phyloP scores from a whole-genome alignment of 2,797 vertebrate species.

The Cottoperca gobio region DNA sequence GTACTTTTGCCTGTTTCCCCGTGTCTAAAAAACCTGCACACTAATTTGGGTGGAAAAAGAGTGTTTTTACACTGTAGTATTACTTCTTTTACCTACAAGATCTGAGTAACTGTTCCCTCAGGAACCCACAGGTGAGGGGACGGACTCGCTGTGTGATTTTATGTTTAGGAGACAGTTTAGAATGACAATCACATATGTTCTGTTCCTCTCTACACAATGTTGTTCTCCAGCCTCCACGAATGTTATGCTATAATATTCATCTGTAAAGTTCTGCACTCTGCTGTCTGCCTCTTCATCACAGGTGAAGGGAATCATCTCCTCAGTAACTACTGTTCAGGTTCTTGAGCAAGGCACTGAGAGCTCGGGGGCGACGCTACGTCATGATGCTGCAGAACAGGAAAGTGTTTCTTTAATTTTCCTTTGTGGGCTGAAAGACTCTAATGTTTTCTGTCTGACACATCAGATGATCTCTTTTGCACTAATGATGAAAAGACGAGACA shows the following conservation, averaged over 20 bases:
- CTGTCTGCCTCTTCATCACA: background rate
- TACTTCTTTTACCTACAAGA: no score
- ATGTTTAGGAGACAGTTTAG: background rate
- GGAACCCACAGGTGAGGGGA: no score
- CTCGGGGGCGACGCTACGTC: background rate
- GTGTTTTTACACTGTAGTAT: no score
- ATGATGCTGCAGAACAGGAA: background rate
- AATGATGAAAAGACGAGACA: slow-evolving; percentile 7
- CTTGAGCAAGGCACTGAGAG: background rate
- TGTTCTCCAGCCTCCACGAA: slow-evolving; percentile 12
- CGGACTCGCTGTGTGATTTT: slow-evolving; percentile 7
- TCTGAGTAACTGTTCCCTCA: no score
- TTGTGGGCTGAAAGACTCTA: slow-evolving; percentile 5
- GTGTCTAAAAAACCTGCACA: no score
- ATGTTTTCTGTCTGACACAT: background rate
- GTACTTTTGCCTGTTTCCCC: no score
- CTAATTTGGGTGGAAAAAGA: no score
- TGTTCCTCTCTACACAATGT: background rate
- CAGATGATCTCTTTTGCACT: background rate
- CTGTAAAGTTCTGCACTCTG: slow-evolving; percentile 5
- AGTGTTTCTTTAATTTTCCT: background rate
- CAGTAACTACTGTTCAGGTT: background rate
- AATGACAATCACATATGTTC: background rate
- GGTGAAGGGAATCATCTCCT: no score
- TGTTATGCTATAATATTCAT: background rate